Conservation (phyloP, 2,888 invertebrate genomes). For the Schrankia costaestrigalis region DNA sequence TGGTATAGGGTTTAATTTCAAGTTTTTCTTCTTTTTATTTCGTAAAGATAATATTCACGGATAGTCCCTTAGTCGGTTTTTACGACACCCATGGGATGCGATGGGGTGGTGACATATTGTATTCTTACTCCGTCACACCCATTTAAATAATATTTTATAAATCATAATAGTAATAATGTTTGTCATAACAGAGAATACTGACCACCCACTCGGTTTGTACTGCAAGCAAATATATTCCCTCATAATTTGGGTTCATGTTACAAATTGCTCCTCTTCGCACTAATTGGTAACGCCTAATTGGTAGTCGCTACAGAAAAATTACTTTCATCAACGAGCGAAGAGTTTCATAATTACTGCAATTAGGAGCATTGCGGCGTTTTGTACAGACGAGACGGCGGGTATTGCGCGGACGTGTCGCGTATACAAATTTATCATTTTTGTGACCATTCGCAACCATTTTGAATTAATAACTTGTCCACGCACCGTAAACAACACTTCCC, state of each 20-base stretch:
- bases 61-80: no score
- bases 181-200: conserved; percentile 8
- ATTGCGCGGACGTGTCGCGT: conserved; percentile 60
- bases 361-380: conserved; percentile 63
- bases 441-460: conserved; percentile 38
- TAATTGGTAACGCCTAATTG: conserved; percentile 72
- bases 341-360: conserved; percentile 75
- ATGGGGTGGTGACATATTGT: no score
- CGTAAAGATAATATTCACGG: no score
- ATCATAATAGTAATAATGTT: no score
- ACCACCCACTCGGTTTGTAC: conserved; percentile 11
- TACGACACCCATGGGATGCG: no score
- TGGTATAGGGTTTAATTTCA: no score
- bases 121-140: no score
- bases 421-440: conserved; percentile 62
- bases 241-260: conserved; percentile 56
- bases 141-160: no score
- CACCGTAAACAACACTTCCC: conserved; percentile 18
- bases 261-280: conserved; percentile 58
- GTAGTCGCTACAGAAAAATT: conserved; percentile 74
- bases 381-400: conserved; percentile 50
- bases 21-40: no score
- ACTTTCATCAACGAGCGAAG: conserved; percentile 75
- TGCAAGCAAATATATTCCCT: conserved; percentile 36
- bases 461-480: conserved; percentile 35